Percentiles rank a stretch among this genome's conserved stretches.
phyloP scores from a whole-genome alignment of 2,888 invertebrate genomes.

The Lasioglossum zephyrum region DNA sequence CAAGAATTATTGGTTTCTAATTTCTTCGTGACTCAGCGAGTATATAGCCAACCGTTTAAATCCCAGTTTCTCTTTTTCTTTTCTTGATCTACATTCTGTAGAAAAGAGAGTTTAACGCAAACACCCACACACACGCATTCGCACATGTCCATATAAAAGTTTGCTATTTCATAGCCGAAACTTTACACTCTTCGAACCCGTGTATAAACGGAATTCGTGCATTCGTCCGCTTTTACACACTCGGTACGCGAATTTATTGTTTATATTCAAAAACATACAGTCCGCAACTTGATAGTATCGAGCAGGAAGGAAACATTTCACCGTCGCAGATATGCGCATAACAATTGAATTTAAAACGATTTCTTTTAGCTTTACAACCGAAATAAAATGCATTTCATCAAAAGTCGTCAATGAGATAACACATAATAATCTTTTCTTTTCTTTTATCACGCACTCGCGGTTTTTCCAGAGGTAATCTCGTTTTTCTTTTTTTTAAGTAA shows the following conservation, averaged over 20 bases:
- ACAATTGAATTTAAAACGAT: conserved; percentile 65
- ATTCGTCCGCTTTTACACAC: conserved; percentile 47
- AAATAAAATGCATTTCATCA: conserved; percentile 56
- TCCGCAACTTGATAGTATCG: conserved; percentile 62
- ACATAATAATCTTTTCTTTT: conserved; percentile 19
- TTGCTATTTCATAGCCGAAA: conserved; percentile 73
- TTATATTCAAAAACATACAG: conserved; percentile 60
- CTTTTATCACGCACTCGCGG: conserved; percentile 19
- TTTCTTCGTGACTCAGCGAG: neutral
- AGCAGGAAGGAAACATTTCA: conserved; percentile 74
- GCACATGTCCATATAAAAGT: conserved; percentile 69
- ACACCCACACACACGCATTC: conserved; percentile 17
- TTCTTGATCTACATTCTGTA: conserved; percentile 18
- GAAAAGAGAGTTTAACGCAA: conserved; percentile 61
- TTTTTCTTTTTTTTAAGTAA: conserved; percentile 44
- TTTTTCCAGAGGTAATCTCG: conserved; percentile 54
- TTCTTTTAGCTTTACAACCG: conserved; percentile 51
- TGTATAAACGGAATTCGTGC: conserved; percentile 50
- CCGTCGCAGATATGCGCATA: conserved; percentile 70
- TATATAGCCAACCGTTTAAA: neutral
- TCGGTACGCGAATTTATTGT: conserved; percentile 52
- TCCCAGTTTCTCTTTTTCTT: conserved; percentile 5
- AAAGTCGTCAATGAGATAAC: conserved; percentile 42
- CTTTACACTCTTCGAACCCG: conserved; percentile 51
- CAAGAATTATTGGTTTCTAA: neutral